Conservation (phyloP, 2,888 invertebrate species). For the Latrodectus hesperus region DNA sequence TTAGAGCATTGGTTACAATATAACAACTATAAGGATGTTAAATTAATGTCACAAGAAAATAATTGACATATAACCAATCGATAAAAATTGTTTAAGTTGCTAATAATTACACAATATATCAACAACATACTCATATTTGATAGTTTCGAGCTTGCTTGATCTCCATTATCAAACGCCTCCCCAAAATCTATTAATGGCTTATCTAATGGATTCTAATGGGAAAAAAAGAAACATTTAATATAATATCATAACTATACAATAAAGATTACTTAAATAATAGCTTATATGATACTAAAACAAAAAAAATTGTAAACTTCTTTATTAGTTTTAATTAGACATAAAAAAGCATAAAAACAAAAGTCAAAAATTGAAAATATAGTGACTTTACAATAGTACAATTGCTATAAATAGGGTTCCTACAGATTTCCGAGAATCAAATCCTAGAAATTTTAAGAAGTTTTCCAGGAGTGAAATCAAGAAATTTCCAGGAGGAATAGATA, state of each 20-base stretch:
- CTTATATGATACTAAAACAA: not conserved
- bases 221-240: conserved; percentile 1
- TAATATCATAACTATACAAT: not conserved
- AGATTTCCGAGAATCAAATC: no score
- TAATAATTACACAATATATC: not conserved
- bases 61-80: no score
- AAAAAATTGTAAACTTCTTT: not conserved
- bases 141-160: conserved; percentile 28
- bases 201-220: conserved; percentile 58
- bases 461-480: no score
- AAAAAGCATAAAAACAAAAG: not conserved
- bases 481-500: no score
- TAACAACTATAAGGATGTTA: no score
- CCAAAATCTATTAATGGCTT: conserved; percentile 69
- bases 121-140: conserved; percentile 44
- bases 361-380: not conserved
- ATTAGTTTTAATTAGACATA: not conserved
- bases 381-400: not conserved
- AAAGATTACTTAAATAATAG: not conserved
- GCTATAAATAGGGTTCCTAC: not conserved
- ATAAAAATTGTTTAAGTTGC: no score
- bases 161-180: conserved; percentile 35
- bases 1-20: no score
- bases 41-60: no score
- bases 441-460: no score